phyloP scores from a whole-genome alignment of 2,888 invertebrate species.

The Platycnemis pennipes region DNA sequence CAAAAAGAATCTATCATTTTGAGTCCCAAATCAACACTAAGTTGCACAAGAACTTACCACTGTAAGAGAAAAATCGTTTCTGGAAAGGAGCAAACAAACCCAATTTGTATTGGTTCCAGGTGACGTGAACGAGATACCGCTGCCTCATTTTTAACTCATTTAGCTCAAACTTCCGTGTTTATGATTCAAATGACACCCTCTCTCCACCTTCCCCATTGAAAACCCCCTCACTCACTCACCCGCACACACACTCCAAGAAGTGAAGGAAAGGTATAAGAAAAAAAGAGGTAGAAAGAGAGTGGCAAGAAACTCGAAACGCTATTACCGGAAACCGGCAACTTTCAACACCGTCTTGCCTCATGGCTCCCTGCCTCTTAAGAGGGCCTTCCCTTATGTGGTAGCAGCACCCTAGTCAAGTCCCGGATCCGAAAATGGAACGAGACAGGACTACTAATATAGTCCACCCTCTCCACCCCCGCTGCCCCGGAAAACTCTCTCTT shows the following conservation, averaged over 20 bases:
- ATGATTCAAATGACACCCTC: not conserved
- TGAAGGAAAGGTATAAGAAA: not conserved
- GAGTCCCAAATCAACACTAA: not conserved
- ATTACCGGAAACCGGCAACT: constrained; percentile 45
- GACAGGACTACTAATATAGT: constrained; percentile 60
- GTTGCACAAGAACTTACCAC: not conserved
- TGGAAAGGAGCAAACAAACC: not conserved
- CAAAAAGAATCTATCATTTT: not conserved
- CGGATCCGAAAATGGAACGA: constrained; percentile 44
- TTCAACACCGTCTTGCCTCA: not conserved
- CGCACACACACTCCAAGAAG: not conserved
- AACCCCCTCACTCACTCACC: not conserved
- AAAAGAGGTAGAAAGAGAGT: not conserved
- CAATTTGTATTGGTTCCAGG: not conserved
- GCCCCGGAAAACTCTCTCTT: constrained; percentile 3
- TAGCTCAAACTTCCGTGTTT: not conserved
- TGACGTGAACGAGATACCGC: not conserved
- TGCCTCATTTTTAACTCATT: not conserved
- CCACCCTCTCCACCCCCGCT: not conserved
- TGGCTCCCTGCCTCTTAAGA: not conserved
- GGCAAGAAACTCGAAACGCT: not conserved
- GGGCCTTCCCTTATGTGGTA: not conserved
- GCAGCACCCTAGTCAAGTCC: constrained; percentile 9
- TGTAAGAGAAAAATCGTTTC: not conserved
- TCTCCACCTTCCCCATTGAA: not conserved